A percentile compares a stretch with the other conserved stretches of the same genome.
Evolutionary conservation across 1,140 invertebrate species (phyloP).

Genomic region (Eubasilissa regina): DNA sequence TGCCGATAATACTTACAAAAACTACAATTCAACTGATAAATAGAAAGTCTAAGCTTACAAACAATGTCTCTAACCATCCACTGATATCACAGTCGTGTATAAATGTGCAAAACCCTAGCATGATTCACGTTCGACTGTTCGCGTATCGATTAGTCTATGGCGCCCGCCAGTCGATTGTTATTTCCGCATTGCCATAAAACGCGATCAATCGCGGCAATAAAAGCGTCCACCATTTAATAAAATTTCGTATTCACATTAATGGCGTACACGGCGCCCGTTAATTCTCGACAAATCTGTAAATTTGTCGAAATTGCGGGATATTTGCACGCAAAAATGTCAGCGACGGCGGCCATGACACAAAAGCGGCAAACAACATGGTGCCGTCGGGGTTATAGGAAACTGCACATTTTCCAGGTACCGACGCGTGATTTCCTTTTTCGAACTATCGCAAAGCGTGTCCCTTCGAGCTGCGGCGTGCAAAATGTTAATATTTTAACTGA

Average conservation of each 20-base stretch:
- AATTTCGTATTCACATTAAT: too few relatives aligned
- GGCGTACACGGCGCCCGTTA: too few relatives aligned
- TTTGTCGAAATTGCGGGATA: background rate
- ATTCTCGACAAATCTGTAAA: background rate
- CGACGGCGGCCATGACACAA: background rate
- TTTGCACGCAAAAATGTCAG: background rate
- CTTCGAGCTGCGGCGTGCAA: too few relatives aligned
- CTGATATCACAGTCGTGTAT: too few relatives aligned
- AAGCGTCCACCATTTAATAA: too few relatives aligned
- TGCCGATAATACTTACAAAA: slow-evolving; percentile 16
- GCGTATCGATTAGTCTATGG: slow-evolving; percentile 11
- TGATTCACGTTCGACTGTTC: slow-evolving; percentile 20
- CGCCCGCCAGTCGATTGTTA: slow-evolving; percentile 1
- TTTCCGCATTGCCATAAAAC: background rate
- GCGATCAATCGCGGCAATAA: background rate
- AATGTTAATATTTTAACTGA: too few relatives aligned
- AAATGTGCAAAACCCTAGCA: background rate
- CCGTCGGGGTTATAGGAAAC: background rate
- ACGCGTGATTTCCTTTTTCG: background rate
- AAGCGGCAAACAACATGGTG: background rate
- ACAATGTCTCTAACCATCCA: too few relatives aligned
- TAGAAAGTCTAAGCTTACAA: background rate
- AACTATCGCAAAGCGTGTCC: slow-evolving; percentile 3
- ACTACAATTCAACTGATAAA: slow-evolving; percentile 1
- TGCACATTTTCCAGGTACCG: slow-evolving; percentile 21